Evolutionary conservation across 2,797 vertebrate genomes (phyloP), one percentile per base, ranked within the genome.

Genomic region (Rhinatrema bivittatum): DNA sequence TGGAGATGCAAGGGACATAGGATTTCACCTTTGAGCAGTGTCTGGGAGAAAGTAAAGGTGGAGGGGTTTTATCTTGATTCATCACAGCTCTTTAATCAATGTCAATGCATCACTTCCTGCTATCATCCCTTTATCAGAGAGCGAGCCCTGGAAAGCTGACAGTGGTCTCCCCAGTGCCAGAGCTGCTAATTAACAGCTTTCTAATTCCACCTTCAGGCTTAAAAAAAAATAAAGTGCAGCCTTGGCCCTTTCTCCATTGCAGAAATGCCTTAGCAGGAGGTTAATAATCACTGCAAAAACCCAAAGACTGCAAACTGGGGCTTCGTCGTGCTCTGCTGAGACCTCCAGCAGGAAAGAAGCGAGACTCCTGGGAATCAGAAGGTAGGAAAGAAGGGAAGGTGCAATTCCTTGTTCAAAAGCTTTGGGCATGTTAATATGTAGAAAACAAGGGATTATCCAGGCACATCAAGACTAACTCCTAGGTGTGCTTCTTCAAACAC

Each of bases 71-170:
- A 60, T 58, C 70, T 68, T 61, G 56, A 68, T 65, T 75, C 71
- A 70, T 72, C 70, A 55, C 50, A 61, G 56, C 52, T 72, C 65
- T 78, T 70, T 72, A 70, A 79, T 73, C 76, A 72, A 64, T 68
- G 65, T 54, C 37, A 7, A 57, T 44, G 42, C 43, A 50, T 60
- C 47, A 35, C 56, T 62, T 67, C 46, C 39, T 57, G 50, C 46
- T 41, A 56, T 50, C 60, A 41, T 53, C 56, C 42, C 60, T 59
- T 56, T 63, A 62, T 69, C 70, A 74, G 65, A 73, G 10, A 22
- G 54, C 72, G 74, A 73, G n/a, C n/a, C 70, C 65, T 61, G 55
- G 50, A 71, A 70, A 68, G 44, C 50, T 57, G 58, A 76, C 68
- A 53, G 62, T 20, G 34, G 68, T 63, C 51, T 56, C 56, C 59